Base-by-base conservation (phyloP, 2,113 vertebrate species). In the Mastomys natalensis region DNA sequence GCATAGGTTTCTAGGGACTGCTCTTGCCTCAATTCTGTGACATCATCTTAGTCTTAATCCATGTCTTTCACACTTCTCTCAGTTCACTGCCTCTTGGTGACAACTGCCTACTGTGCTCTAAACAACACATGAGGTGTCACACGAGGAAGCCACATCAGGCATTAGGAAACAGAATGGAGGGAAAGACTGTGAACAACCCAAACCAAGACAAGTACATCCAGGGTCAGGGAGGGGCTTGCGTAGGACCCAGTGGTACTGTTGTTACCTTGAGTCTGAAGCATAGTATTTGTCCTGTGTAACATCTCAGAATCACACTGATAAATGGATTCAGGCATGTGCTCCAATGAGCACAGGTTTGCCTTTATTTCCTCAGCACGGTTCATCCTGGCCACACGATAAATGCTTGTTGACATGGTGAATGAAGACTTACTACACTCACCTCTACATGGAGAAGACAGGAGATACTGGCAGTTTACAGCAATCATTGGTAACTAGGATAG, bases 51-150 rank as follows among this genome's bases (percentile, higher is more conserved):
- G 55, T 85, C 48, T 45, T 45, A 51, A 60, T 81, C 40, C 68
- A 84, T 51, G 72, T 22, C 58, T 97, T 96, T 87, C 76, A 45
- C 66, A 48, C 72, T 40, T 97, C 97, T 91, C 81, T 95, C 86
- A 4, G 77, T 81, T 53, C 81, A 3, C 58, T 11, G 22, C 66
- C 16, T 37, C 43, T 37, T 97, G 97, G 96, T 96, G 97, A 91
- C 89, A 95, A 55, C 45, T 64, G 94, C 94, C 91, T 96, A 64
- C 62, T 90, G 34, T 90, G 22, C 58, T 97, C 82, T 66, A 86
- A 95, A 95, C 53, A 94, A 34, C 92, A 64, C 4, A 53, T 80
- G 89, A 68, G 91, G 9, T 10, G 77, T 53, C 55, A 76, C 62
- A 70, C 91, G 80, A 78, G 64, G 90, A 3, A 87, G 55, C 89